These are phyloP conservation scores for Epinephelus coioides DNA, from an alignment of 2,797 vertebrate species.

Conservation along the genomic window DNA sequence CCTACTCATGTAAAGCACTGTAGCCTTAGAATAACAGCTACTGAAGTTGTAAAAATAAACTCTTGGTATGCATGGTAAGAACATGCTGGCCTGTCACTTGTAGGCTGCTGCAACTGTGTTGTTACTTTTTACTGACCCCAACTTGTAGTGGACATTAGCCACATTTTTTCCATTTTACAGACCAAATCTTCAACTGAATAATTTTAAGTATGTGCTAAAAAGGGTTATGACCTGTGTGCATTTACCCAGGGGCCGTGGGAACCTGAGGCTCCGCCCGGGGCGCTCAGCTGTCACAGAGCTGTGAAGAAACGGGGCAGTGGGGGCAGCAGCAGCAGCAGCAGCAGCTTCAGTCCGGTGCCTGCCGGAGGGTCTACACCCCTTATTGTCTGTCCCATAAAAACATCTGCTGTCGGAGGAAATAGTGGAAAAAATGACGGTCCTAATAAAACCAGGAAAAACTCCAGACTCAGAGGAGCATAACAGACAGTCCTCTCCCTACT, in stretches of 20 bases:
- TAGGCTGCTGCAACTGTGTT: neutral
- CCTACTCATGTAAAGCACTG: neutral
- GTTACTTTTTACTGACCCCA: neutral
- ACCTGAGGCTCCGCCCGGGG: constrained; percentile 37
- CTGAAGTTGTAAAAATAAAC: neutral
- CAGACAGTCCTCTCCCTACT: neutral
- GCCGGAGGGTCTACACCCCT: constrained; percentile 29
- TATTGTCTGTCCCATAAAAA: constrained; percentile 54
- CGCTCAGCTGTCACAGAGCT: constrained; percentile 65
- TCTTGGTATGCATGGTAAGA: neutral
- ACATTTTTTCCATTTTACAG: neutral
- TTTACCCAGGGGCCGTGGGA: constrained; percentile 62
- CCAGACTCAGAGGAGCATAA: neutral
- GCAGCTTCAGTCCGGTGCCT: neutral
- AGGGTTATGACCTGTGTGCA: neutral
- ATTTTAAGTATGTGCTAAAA: neutral
- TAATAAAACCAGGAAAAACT: constrained; percentile 11
- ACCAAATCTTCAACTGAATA: neutral
- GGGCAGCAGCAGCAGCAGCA: neutral
- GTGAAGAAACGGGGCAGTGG: constrained; percentile 69
- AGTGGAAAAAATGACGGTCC: constrained; percentile 25
- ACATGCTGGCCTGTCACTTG: neutral
- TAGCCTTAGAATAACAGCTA: neutral
- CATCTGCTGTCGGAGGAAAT: constrained; percentile 31
- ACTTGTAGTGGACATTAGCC: neutral